A percentile compares a stretch with the other conserved stretches of the same genome.
phyloP scores from a whole-genome alignment of 2,888 invertebrate species.

The Lutraria lutraria region DNA sequence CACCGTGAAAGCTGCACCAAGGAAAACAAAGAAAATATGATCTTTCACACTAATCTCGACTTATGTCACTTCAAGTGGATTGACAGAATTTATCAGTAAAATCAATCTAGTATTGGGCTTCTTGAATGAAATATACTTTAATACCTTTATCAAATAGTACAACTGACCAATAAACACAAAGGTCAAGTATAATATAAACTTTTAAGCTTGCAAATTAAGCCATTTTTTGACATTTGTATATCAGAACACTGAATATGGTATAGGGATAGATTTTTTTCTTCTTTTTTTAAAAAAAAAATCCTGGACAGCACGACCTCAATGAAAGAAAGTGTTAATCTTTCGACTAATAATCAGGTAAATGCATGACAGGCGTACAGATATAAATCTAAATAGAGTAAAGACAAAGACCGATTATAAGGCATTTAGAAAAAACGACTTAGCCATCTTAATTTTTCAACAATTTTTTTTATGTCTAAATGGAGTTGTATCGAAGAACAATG shows the following conservation, averaged over 20 bases:
- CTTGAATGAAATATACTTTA: neutral
- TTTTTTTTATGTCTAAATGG: too few species aligned
- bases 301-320: too few species aligned
- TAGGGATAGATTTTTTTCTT: too few species aligned
- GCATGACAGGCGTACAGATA: too few species aligned
- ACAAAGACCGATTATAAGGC: too few species aligned
- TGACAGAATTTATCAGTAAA: neutral
- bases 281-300: too few species aligned
- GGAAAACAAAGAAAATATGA: conserved; percentile 13
- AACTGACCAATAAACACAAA: neutral
- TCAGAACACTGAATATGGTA: neutral
- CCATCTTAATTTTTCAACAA: too few species aligned
- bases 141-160: neutral
- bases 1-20: neutral
- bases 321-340: too few species aligned
- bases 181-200: neutral
- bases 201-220: neutral
- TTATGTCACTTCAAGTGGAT: neutral
- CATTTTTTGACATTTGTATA: neutral
- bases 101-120: neutral
- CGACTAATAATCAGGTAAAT: too few species aligned
- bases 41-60: conserved; percentile 12
- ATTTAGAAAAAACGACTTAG: too few species aligned
- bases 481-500: too few species aligned
- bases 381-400: too few species aligned